These are phyloP conservation scores for Tortricodes alternella DNA, from an alignment of 2,888 invertebrate genomes.

Conservation along the genomic window DNA sequence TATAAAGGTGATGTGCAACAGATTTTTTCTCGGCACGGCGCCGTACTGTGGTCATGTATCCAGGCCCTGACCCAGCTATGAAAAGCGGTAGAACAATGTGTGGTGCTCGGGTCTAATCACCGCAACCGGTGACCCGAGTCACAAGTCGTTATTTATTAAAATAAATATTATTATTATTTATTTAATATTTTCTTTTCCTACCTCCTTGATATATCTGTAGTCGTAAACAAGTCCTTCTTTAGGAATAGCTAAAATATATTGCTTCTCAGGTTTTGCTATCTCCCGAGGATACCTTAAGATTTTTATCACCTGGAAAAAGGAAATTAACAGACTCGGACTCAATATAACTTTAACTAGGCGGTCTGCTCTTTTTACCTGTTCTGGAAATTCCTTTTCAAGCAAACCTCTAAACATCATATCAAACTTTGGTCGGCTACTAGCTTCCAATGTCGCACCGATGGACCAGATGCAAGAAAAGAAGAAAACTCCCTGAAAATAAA, in stretches of 20 bases:
- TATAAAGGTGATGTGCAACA: too few relatives aligned
- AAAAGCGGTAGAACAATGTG: too few relatives aligned
- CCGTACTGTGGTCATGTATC: too few relatives aligned
- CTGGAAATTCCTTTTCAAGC: conserved; percentile 91
- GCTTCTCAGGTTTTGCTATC: conserved; percentile 85
- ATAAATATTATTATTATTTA: too few relatives aligned
- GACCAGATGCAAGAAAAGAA: conserved; percentile 97
- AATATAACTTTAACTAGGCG: neutral
- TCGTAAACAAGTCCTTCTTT: conserved; percentile 93
- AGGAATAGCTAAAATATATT: conserved; percentile 93
- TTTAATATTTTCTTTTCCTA: too few relatives aligned
- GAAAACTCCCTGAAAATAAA: conserved; percentile 88
- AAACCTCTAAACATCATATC: conserved; percentile 91
- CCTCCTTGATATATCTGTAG: conserved; percentile 95
- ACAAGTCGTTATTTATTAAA: too few relatives aligned
- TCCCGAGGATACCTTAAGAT: conserved; percentile 81
- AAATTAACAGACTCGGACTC: neutral
- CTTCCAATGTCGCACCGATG: conserved; percentile 91
- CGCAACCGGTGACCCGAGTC: too few relatives aligned
- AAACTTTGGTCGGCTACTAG: conserved; percentile 88
- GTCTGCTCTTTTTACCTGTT: conserved; percentile 56
- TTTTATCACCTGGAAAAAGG: conserved; percentile 62
- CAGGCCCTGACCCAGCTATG: too few relatives aligned
- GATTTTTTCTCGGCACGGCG: too few relatives aligned
- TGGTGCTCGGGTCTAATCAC: too few relatives aligned